phyloP scores from a whole-genome alignment of 2,888 invertebrate species.

The Operophtera brumata region DNA sequence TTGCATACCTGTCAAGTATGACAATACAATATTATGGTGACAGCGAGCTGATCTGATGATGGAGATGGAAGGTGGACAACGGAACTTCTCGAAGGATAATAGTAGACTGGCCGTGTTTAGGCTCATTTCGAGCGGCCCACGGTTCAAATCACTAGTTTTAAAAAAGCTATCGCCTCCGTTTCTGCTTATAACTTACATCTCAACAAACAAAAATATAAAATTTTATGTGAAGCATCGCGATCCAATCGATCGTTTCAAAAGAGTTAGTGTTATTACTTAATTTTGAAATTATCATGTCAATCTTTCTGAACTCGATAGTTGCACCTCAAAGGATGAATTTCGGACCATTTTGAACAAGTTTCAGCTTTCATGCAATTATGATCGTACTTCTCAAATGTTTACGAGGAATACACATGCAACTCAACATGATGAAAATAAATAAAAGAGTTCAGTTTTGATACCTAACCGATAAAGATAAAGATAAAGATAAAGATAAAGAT shows the following conservation, averaged over 20 bases:
- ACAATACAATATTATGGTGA: too few relatives aligned
- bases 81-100: too few relatives aligned
- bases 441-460: too few relatives aligned
- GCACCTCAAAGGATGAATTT: not conserved
- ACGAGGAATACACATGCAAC: constrained; percentile 5
- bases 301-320: constrained; percentile 25
- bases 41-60: too few relatives aligned
- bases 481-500: too few relatives aligned
- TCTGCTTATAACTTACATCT: constrained; percentile 27
- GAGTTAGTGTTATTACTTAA: constrained; percentile 78
- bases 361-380: not conserved
- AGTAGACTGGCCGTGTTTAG: too few relatives aligned
- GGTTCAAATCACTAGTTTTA: too few relatives aligned
- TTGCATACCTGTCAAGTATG: too few relatives aligned
- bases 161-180: constrained; percentile 34
- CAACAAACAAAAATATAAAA: constrained; percentile 68
- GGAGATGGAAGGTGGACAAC: too few relatives aligned
- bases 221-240: constrained; percentile 68
- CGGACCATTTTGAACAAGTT: not conserved
- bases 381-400: not conserved
- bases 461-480: too few relatives aligned
- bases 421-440: too few relatives aligned
- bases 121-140: too few relatives aligned
- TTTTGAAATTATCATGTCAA: constrained; percentile 68
- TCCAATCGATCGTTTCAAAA: constrained; percentile 58